Percentiles rank a stretch among this genome's conserved stretches.
Evolutionary conservation across 2,113 vertebrate species (phyloP).

Genomic region (Neopipo cinnamomea): DNA sequence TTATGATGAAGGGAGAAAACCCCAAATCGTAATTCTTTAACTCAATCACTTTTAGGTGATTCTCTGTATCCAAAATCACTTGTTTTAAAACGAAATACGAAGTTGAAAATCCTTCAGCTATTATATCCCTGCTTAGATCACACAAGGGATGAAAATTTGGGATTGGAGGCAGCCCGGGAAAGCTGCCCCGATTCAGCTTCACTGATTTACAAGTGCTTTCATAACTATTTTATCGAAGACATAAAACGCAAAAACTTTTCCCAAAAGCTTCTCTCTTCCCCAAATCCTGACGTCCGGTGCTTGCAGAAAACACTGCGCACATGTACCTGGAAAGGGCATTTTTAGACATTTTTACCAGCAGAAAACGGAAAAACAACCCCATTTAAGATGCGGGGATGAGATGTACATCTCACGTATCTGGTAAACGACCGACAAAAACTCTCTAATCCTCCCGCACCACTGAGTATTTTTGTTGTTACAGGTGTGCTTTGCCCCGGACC

Average conservation of each 20-base stretch:
- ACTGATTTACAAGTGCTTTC: not conserved
- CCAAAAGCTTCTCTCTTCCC: not conserved
- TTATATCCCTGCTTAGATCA: not conserved
- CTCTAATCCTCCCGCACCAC: not conserved
- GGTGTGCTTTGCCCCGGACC: not conserved
- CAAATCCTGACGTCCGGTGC: not conserved
- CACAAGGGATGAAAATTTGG: not conserved
- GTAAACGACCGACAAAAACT: not conserved
- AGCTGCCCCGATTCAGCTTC: not conserved
- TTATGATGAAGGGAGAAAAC: not conserved
- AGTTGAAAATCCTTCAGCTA: not conserved
- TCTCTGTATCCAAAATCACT: not conserved
- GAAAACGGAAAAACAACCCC: not conserved
- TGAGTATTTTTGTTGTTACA: not conserved
- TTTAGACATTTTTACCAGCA: not conserved
- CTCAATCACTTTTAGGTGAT: not conserved
- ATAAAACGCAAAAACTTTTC: not conserved
- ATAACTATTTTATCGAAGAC: not conserved
- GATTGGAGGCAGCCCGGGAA: not conserved
- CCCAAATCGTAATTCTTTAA: not conserved
- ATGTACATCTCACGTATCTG: not conserved
- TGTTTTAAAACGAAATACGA: not conserved
- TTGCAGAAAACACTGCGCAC: not conserved
- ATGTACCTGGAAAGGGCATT: not conserved
- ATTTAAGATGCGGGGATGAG: not conserved